Conservation (phyloP, 2,888 invertebrate genomes). For the Brachyopa scutellaris region DNA sequence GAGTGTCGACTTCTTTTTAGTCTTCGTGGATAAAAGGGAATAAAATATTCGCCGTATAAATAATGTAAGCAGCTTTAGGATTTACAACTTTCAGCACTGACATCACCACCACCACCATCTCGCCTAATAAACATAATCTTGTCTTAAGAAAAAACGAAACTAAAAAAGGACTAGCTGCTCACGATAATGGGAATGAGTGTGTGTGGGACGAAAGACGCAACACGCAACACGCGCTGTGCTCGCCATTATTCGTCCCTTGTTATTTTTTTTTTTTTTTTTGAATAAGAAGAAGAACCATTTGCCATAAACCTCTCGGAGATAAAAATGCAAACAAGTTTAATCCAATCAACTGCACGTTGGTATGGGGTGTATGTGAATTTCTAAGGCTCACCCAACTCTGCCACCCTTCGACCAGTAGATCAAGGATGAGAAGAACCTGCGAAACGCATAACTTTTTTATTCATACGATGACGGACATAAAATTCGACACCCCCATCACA, state of each 20-base stretch:
- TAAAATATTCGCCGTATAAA: constrained; percentile 63
- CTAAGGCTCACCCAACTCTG: too few relatives aligned
- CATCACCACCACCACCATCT: constrained; percentile 43
- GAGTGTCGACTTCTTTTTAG: not conserved
- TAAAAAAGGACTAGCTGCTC: constrained; percentile 59
- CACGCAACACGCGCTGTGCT: constrained; percentile 48
- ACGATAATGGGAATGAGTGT: constrained; percentile 50
- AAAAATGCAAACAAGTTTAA: constrained; percentile 74
- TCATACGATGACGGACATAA: constrained; percentile 75
- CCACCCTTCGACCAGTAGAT: constrained; percentile 4
- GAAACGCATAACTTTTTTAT: constrained; percentile 74
- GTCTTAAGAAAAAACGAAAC: constrained; percentile 57
- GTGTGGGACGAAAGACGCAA: not conserved
- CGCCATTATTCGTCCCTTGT: constrained; percentile 43
- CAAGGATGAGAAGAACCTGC: constrained; percentile 61
- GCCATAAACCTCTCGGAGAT: constrained; percentile 68
- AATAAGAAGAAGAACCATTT: constrained; percentile 63
- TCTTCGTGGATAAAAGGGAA: constrained; percentile 41
- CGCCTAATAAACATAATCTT: constrained; percentile 71
- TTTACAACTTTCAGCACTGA: constrained; percentile 58
- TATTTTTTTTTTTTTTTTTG: constrained; percentile 51
- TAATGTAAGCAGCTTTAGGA: constrained; percentile 70
- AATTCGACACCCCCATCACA: constrained; percentile 74
- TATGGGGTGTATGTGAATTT: not conserved
- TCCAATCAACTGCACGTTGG: constrained; percentile 71